These are phyloP conservation scores for Ictidomys tridecemlineatus DNA, from an alignment of 2,113 vertebrate genomes.

Conservation along the genomic window DNA sequence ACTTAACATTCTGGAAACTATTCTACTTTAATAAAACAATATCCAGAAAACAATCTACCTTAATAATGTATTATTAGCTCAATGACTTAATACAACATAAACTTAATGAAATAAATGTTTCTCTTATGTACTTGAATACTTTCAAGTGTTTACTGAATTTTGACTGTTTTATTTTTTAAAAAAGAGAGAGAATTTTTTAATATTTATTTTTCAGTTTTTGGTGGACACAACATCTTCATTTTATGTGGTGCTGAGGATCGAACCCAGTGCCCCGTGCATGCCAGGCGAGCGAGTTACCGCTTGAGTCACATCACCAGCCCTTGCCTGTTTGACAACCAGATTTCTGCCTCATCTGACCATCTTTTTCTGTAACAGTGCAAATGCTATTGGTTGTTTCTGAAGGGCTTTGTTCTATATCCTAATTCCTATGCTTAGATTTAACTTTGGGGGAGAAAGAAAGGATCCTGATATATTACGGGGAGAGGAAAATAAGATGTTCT, in stretches of 20 bases:
- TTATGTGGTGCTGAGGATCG: too few relatives aligned
- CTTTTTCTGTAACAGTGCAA: neutral
- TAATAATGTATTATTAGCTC: constrained; percentile 28
- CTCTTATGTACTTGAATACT: neutral
- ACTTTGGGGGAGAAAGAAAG: neutral
- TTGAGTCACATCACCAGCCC: too few relatives aligned
- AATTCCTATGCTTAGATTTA: neutral
- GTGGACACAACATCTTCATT: too few relatives aligned
- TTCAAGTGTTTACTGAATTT: neutral
- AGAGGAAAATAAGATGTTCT: neutral
- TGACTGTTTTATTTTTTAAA: neutral
- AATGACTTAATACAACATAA: neutral
- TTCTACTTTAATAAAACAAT: constrained; percentile 44
- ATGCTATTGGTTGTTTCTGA: neutral
- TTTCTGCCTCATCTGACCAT: neutral
- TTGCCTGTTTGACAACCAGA: neutral
- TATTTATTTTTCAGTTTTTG: too few relatives aligned
- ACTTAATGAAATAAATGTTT: neutral
- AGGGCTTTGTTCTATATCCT: neutral
- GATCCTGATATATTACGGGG: neutral
- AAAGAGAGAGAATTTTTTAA: too few relatives aligned
- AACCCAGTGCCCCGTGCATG: too few relatives aligned
- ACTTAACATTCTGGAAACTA: constrained; percentile 11
- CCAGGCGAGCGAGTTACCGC: too few relatives aligned
- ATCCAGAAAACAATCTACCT: constrained; percentile 6